Base-by-base conservation (phyloP, 2,113 vertebrate genomes). In the Megalops atlanticus region DNA sequence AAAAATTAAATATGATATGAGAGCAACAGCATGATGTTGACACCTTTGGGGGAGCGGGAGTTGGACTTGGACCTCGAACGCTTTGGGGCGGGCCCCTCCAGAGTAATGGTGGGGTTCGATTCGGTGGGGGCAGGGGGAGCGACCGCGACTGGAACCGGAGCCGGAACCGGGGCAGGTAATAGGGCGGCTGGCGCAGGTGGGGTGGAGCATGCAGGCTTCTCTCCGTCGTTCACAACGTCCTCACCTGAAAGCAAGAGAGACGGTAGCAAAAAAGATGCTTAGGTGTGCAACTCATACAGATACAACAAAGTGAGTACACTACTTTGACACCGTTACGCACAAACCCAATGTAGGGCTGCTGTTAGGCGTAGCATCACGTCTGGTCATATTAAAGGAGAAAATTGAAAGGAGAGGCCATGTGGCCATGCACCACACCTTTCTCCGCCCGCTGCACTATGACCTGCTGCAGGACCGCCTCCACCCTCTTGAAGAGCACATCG, bases 401-500 rank as follows among this genome's bases (percentile, higher is more conserved):
- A 7, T 41, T 8, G 5, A 14, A 36, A 52, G 4, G 24, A 14
- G 7, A 76, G 74, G n/a, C 31, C 24, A 38, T 24, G 24, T 4
- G 14, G 31, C 8, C 52, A 39, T 72, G 27, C 36, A 82, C 16
- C 10, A 40, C 92, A 98, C 97, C 95, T 93, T 86, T 89, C 14
- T 88, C 87, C 47, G 83, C 83, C 0, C 92, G 93, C 83, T 93
- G 90, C 15, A 73, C 31, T 1, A 94, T 88, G 84, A 92, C 79
- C 80, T 84, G 81, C 15, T 82, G 78, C 84, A 98, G 83, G 64
- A 95, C 78, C 39, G 92, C 90, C 82, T 96, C 95, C 80, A 98
- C 87, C 24, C 78, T 93, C 80, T 88, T 89, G 4, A 86, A 92
- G 77, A 99, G 39, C 2, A 88, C 45, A 1, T 86, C 85, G 82